phyloP scores from a whole-genome alignment of 2,797 vertebrate species.

The Heteromormyrus szaboi region DNA sequence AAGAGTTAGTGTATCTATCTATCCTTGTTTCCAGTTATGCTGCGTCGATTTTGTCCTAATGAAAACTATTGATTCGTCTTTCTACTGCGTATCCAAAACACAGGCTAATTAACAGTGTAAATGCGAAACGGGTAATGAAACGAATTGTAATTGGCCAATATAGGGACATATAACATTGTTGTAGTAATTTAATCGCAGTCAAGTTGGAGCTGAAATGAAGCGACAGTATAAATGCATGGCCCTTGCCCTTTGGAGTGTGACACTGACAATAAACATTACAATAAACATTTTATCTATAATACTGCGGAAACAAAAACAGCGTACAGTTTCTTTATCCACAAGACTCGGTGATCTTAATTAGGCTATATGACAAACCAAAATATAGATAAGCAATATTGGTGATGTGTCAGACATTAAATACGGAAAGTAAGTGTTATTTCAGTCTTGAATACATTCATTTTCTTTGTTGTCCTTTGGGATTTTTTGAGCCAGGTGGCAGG shows the following conservation, averaged over 20 bases:
- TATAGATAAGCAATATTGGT: not conserved
- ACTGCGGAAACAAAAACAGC: not conserved
- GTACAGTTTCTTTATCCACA: not conserved
- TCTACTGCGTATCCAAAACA: not conserved
- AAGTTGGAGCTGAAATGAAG: not conserved
- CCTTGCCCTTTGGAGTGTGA: not conserved
- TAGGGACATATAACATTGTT: not conserved
- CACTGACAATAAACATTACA: not conserved
- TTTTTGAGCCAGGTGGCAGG: conserved; percentile 29
- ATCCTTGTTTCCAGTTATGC: not conserved
- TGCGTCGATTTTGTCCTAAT: not conserved
- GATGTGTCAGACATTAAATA: not conserved
- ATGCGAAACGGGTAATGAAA: not conserved
- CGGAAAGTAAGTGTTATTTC: not conserved
- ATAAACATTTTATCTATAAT: not conserved
- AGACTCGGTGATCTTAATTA: not conserved
- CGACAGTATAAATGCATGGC: not conserved
- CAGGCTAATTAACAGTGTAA: not conserved
- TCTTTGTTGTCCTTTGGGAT: conserved; percentile 21
- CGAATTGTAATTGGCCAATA: not conserved
- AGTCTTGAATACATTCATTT: not conserved
- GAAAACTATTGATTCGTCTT: not conserved
- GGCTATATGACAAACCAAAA: not conserved
- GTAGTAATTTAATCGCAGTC: not conserved
- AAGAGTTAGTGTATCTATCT: not conserved